These are phyloP conservation scores for Thymelicus lineola DNA, from an alignment of 2,888 invertebrate genomes.

Conservation along the genomic window DNA sequence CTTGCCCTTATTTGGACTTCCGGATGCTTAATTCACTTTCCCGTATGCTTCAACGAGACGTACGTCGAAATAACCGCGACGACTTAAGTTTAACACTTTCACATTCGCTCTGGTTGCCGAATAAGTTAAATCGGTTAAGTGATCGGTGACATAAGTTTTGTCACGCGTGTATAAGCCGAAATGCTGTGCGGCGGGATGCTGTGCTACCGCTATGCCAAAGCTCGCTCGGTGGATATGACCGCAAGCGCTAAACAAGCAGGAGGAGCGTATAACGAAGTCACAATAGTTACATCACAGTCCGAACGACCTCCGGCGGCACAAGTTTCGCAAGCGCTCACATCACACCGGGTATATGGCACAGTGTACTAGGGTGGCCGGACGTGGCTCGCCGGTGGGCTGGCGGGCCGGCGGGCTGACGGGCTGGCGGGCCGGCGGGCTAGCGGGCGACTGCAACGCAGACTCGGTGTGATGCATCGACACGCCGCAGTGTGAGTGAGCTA, in stretches of 20 bases:
- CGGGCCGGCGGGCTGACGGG: slow-evolving; percentile 41
- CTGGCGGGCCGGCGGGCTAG: slow-evolving; percentile 40
- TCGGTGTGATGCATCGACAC: slow-evolving; percentile 48
- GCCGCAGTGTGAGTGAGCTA: slow-evolving; percentile 47
- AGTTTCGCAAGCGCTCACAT: slow-evolving; percentile 33
- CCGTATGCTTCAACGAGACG: slow-evolving; percentile 21
- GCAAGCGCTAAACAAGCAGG: slow-evolving; percentile 28
- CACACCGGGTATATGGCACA: slow-evolving; percentile 12
- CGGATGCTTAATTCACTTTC: slow-evolving; percentile 55
- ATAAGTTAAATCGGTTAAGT: slow-evolving; percentile 9
- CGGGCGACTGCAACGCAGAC: slow-evolving; percentile 49
- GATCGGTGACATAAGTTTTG: slow-evolving; percentile 7
- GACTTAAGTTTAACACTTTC: slow-evolving; percentile 12
- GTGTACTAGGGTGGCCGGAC: slow-evolving; percentile 26
- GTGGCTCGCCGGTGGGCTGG: slow-evolving; percentile 41
- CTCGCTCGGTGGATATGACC: slow-evolving; percentile 15
- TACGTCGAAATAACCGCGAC: slow-evolving; percentile 16
- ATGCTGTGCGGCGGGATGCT: slow-evolving; percentile 18
- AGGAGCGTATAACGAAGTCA: slow-evolving; percentile 10
- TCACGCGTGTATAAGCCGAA: slow-evolving; percentile 16
- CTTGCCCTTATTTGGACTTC: slow-evolving; percentile 56
- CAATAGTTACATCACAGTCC: slow-evolving; percentile 40
- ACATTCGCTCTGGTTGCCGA: slow-evolving; percentile 5
- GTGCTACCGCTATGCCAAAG: slow-evolving; percentile 25
- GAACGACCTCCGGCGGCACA: slow-evolving; percentile 26